Evolutionary conservation across 2,888 invertebrate genomes (phyloP), one percentile per base, ranked within the genome.

Genomic region (Gortyna flavago): DNA sequence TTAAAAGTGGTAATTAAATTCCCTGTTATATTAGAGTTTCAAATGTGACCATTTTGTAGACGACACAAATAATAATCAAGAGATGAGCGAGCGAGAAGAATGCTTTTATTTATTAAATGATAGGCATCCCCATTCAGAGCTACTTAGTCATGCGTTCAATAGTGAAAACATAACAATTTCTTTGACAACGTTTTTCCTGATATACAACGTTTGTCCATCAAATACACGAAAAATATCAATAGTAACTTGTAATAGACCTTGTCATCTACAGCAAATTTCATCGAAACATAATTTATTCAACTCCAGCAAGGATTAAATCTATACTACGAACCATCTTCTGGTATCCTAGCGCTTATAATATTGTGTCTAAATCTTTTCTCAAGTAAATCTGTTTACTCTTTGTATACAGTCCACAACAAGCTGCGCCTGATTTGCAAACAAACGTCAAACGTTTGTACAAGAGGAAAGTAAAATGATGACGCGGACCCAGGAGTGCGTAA

Each of bases 341-440:
- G 21, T 64, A 72, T 62, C 67, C 59, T 44, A 68, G 21, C 44
- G 35, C 18, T 61, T 65, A 51, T n/a, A 29, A 80, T 35, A 72
- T 67, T 73, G 32, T 38, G 35, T 64, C 64, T 21, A 64, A 85
- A 81, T 85, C 67, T 85, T 81, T 76, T 67, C 51, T 29, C 44
- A 67, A 57, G 77, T 74, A 68, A 85, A 77, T 76, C 44, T 71
- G 69, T 83, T 73, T 29, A 70, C 72, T 59, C 41, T 71, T 32
- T 73, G 67, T 85, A 59, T 85, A n/a, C n/a, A n/a, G 80, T 72
- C 72, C 61, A 75, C 81, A 72, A 72, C 57, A 85, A 66, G 61
- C 69, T 85, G 85, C 61, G 85, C 71, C 77, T 81, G 85, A 83
- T 83, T 83, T 81, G 71, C 59, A 72, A 69, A 77, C 51, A 82